Base-by-base conservation (phyloP, 2,113 vertebrate species). In the Entomyzon cyanotis region DNA sequence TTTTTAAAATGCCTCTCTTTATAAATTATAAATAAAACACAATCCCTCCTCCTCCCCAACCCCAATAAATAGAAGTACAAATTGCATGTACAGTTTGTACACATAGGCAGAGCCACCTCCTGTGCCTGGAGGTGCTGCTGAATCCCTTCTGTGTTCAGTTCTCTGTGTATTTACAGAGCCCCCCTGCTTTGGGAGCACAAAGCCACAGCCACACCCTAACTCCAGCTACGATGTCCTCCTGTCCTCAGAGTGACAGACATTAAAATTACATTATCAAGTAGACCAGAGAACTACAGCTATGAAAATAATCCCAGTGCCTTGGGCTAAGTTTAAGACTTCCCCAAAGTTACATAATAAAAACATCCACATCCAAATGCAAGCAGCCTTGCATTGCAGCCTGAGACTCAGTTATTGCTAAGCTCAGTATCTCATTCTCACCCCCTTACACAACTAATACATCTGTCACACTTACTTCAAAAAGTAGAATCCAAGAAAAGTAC, bases 1-100 rank as follows among this genome's bases (percentile, higher is more conserved):
- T 39, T 39, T 39, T 39, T 81, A 89, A 95, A 93, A 94, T 91
- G 87, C 55, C 39, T 84, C 78, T 31, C 22, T 86, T 92, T 68
- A 75, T 75, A 94, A 87, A 8, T 84, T 53, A 92, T 37, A 94
- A 90, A 85, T 46, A 92, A 75, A 71, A 47, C 28, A 75, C 94
- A 49, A 79, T 56, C 73, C 47, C 63, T 47, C 76, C 24, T 67
- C 31, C 50, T 58, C 41, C 60, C 41, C 31, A 49, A 49, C 50
- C 59, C 20, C 42, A 94, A 5, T 92, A 94, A 91, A 90, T 37
- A 95, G 41, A 80, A 75, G 37, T 70, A 17, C 21, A 90, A 93
- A 33, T 49, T 35, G 47, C 10, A 7, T 31, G 42, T 55, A 73
- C 7, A 33, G 58, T 23, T 71, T 76, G 35, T 52, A 49, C 35